phyloP scores from a whole-genome alignment of 2,888 invertebrate species.

The Auanema sp. region DNA sequence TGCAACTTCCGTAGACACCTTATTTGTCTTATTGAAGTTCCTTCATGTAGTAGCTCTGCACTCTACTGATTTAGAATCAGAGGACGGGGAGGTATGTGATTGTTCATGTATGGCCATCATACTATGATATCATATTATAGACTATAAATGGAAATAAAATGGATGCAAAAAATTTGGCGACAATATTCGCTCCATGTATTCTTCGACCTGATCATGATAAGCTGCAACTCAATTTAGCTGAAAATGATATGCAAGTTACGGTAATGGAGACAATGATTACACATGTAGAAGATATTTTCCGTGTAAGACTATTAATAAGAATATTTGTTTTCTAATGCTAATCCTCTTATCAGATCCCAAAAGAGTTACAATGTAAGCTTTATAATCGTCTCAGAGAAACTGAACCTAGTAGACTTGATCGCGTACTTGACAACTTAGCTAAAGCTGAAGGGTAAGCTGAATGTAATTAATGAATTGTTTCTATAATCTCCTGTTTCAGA shows the following conservation, averaged over 20 bases:
- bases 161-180: slow-evolving; percentile 88
- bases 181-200: slow-evolving; percentile 89
- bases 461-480: too few species aligned
- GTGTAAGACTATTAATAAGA: slow-evolving; percentile 65
- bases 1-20: slow-evolving; percentile 84
- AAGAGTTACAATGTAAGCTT: slow-evolving; percentile 82
- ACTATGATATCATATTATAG: neutral
- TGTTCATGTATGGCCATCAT: slow-evolving; percentile 26
- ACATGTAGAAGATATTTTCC: slow-evolving; percentile 76
- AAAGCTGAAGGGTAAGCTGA: slow-evolving; percentile 27
- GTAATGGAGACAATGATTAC: slow-evolving; percentile 87
- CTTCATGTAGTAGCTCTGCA: slow-evolving; percentile 78
- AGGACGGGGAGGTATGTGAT: slow-evolving; percentile 59
- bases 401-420: slow-evolving; percentile 80
- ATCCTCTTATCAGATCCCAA: slow-evolving; percentile 70
- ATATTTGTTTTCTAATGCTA: neutral
- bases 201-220: slow-evolving; percentile 72
- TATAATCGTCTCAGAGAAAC: slow-evolving; percentile 83
- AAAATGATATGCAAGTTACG: slow-evolving; percentile 76
- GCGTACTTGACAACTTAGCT: slow-evolving; percentile 64
- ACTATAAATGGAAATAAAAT: slow-evolving; percentile 79
- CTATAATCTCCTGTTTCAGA: slow-evolving; percentile 4
- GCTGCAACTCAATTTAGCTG: slow-evolving; percentile 31
- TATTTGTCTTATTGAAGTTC: slow-evolving; percentile 80
- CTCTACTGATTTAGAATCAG: slow-evolving; percentile 73